phyloP scores from a whole-genome alignment of 2,113 vertebrate genomes.

The Austrofundulus limnaeus region DNA sequence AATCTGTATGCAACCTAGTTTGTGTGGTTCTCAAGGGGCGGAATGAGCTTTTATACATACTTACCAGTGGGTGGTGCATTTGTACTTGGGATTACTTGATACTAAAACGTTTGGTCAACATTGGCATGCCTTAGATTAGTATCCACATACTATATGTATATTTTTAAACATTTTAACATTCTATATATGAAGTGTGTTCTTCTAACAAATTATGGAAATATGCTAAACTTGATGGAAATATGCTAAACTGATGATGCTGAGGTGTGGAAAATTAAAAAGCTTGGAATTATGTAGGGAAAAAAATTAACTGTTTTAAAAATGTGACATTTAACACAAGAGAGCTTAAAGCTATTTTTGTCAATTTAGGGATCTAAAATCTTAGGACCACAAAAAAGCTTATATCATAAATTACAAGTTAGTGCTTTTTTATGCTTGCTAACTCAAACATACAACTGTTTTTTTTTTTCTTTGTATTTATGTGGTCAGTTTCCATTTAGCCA shows the following conservation, averaged over 20 bases:
- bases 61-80: conserved; percentile 36
- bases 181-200: neutral
- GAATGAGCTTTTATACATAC: conserved; percentile 23
- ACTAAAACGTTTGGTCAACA: neutral
- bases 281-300: neutral
- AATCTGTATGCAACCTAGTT: too few species aligned
- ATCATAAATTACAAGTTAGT: too few species aligned
- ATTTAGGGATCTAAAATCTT: neutral
- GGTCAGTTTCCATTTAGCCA: too few species aligned
- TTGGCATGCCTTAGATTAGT: neutral
- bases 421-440: too few species aligned
- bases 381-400: neutral
- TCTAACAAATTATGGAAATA: too few species aligned
- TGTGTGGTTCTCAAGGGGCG: too few species aligned
- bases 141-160: too few species aligned
- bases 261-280: neutral
- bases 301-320: neutral
- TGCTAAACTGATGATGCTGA: neutral
- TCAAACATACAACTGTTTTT: too few species aligned
- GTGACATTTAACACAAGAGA: neutral
- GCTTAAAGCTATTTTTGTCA: neutral
- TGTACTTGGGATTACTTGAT: neutral
- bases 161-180: neutral
- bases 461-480: too few species aligned
- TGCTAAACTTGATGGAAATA: neutral